A percentile compares a stretch with the other conserved stretches of the same genome.
phyloP scores from a whole-genome alignment of 1,140 invertebrate genomes.

The Hycleus phaleratus region DNA sequence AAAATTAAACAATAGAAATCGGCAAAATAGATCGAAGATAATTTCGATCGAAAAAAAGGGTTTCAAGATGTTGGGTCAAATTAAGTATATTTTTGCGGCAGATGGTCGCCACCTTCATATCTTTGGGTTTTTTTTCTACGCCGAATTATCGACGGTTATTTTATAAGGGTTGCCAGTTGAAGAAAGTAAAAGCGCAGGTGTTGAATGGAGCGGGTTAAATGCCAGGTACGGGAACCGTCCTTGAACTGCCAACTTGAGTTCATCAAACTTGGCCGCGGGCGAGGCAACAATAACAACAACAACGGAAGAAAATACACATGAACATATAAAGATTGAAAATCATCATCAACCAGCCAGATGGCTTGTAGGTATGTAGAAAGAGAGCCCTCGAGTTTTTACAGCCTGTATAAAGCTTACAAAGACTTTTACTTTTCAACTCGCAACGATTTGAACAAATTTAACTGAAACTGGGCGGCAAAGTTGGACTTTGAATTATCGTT shows the following conservation, averaged over 20 bases:
- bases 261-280: constrained; percentile 9
- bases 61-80: not conserved
- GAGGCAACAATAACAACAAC: not conserved
- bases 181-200: constrained; percentile 27
- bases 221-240: constrained; percentile 7
- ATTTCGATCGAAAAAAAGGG: not conserved
- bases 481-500: not conserved
- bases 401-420: not conserved
- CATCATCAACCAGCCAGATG: not conserved
- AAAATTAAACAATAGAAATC: too few species aligned
- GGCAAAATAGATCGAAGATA: not conserved
- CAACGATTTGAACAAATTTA: not conserved
- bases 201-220: constrained; percentile 15
- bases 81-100: not conserved
- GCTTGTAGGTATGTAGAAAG: not conserved
- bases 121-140: not conserved
- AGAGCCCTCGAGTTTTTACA: not conserved
- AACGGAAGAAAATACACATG: not conserved
- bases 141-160: not conserved
- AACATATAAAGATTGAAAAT: not conserved
- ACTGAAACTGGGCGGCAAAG: not conserved
- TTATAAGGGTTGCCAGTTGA: not conserved
- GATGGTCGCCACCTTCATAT: not conserved
- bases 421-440: not conserved
- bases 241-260: constrained; percentile 20